Percentiles rank a stretch among this genome's conserved stretches.
These are phyloP conservation scores for Salvelinus fontinalis DNA, from an alignment of 2,113 vertebrate species.

Conservation along the genomic window DNA sequence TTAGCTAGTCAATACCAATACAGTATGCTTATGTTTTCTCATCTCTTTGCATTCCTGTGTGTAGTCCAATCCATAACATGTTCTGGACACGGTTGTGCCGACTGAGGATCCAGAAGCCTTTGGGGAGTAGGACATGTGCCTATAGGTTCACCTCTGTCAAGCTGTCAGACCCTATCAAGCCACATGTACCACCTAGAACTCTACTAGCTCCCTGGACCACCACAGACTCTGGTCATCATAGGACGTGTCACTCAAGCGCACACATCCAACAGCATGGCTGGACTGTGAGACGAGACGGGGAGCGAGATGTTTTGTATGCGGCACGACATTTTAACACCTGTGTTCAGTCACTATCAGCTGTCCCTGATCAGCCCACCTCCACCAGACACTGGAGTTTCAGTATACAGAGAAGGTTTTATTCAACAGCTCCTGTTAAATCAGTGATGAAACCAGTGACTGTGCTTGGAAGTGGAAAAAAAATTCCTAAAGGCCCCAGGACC, in stretches of 20 bases:
- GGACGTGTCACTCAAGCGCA: not conserved
- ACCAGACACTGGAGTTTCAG: not conserved
- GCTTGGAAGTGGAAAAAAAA: slow-evolving; percentile 69
- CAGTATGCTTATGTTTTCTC: too few relatives aligned
- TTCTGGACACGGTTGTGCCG: slow-evolving; percentile 46
- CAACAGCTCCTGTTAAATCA: slow-evolving; percentile 59
- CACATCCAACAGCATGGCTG: slow-evolving; percentile 11
- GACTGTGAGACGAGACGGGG: not conserved
- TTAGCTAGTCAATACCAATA: too few relatives aligned
- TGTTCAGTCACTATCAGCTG: not conserved
- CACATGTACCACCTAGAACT: not conserved
- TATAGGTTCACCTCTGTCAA: slow-evolving; percentile 10
- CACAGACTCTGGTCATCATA: not conserved
- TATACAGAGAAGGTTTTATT: slow-evolving; percentile 62
- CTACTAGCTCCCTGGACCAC: not conserved
- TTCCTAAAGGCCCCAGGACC: slow-evolving; percentile 88
- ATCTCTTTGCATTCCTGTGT: not conserved
- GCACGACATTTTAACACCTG: not conserved
- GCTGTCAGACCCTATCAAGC: slow-evolving; percentile 13
- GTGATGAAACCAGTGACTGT: slow-evolving; percentile 69
- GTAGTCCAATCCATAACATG: slow-evolving; percentile 42
- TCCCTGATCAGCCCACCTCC: not conserved
- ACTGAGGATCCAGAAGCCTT: slow-evolving; percentile 36
- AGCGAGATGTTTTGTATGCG: not conserved
- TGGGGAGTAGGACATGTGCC: slow-evolving; percentile 28